Conservation (phyloP, 2,797 vertebrate genomes). For the Acrossocheilus fasciatus region DNA sequence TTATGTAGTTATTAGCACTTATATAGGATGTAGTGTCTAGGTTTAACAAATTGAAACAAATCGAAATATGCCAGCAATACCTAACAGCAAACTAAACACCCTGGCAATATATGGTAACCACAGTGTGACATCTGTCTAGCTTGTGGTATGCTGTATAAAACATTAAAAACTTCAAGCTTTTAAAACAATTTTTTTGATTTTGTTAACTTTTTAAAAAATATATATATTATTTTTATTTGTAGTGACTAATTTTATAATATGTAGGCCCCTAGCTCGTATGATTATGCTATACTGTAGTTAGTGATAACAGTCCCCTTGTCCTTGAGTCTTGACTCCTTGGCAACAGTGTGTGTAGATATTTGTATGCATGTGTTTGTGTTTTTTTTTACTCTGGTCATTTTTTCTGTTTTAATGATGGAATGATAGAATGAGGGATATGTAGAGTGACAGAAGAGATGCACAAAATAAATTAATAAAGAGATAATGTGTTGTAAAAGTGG, state of each 20-base stretch:
- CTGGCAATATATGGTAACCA: background rate
- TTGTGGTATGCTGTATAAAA: background rate
- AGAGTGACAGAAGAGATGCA: background rate
- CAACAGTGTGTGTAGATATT: conserved; percentile 44
- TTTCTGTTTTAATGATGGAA: background rate
- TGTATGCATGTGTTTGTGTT: background rate
- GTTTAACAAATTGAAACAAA: background rate
- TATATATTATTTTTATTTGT: background rate
- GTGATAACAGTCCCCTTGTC: background rate
- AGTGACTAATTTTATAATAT: background rate
- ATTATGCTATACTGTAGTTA: background rate
- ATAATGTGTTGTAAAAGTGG: background rate
- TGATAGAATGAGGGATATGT: conserved; percentile 23
- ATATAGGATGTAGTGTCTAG: too few relatives aligned
- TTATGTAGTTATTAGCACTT: too few relatives aligned
- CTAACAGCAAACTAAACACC: background rate
- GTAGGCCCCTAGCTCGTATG: background rate
- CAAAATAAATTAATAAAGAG: background rate
- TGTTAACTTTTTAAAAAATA: background rate
- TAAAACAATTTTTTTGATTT: background rate
- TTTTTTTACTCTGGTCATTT: background rate
- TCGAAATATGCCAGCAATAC: background rate
- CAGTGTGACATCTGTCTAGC: background rate
- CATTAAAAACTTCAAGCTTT: background rate
- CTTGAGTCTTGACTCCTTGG: conserved; percentile 6